Evolutionary conservation across 1,140 invertebrate species (phyloP).

Genomic region (Bombus waltoni): DNA sequence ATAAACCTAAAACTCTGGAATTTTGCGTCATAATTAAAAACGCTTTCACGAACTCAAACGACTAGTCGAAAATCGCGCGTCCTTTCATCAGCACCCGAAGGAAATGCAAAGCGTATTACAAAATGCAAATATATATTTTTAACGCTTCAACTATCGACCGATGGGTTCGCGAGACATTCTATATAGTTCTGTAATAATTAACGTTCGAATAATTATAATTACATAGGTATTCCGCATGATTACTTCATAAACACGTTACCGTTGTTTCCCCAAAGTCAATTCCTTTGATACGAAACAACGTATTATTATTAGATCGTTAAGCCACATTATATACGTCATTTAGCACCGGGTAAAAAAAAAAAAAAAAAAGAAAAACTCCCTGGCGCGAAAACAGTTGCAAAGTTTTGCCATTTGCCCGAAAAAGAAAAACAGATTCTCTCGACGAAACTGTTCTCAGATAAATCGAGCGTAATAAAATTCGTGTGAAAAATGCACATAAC

Average conservation of each 20-base stretch:
- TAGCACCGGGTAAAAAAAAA: not conserved
- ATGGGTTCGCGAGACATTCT: not conserved
- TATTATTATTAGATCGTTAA: not conserved
- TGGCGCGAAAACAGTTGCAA: not conserved
- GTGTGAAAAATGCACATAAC: too few species aligned
- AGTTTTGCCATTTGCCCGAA: not conserved
- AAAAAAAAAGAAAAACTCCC: too few species aligned
- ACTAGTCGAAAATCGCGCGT: too few species aligned
- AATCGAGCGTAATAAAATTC: not conserved
- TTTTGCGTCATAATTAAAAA: not conserved
- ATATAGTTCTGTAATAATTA: not conserved
- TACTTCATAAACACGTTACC: not conserved
- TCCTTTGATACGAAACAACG: not conserved
- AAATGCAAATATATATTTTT: too few species aligned
- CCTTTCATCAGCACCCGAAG: too few species aligned
- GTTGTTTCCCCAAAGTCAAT: not conserved
- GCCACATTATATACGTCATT: too few species aligned
- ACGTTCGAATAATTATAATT: not conserved
- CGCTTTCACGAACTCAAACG: not conserved
- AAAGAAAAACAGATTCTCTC: not conserved
- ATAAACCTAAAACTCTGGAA: too few species aligned
- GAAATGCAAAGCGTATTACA: too few species aligned
- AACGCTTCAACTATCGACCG: too few species aligned
- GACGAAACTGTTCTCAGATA: not conserved
- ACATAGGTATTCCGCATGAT: not conserved